Evolutionary conservation across 2,797 vertebrate species (phyloP).

Genomic region (Eupleurogrammus muticus): DNA sequence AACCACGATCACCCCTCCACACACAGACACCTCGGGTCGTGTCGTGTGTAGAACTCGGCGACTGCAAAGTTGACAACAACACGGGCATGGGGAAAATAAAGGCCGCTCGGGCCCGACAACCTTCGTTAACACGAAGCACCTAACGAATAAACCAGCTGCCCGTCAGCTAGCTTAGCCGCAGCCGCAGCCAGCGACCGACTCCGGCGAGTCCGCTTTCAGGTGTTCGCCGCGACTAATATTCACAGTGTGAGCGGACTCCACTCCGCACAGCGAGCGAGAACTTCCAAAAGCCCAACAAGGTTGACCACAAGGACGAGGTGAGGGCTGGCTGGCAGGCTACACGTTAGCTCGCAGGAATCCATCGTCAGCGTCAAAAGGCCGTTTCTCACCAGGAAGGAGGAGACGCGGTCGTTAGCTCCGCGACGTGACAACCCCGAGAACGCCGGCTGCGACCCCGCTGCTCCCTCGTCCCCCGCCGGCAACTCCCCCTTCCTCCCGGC

Average conservation of each 20-base stretch:
- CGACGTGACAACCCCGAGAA: constrained; percentile 1
- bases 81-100: constrained; percentile 31
- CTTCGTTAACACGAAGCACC: constrained; percentile 35
- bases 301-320: constrained; percentile 75
- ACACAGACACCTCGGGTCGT: too few species aligned
- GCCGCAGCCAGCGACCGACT: constrained; percentile 13
- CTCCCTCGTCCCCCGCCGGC: constrained; percentile 37
- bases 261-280: constrained; percentile 30
- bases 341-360: constrained; percentile 38
- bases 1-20: background rate
- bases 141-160: constrained; percentile 21
- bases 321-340: constrained; percentile 35
- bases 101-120: constrained; percentile 59
- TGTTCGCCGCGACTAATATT: background rate
- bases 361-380: constrained; percentile 42
- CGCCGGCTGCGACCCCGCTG: constrained; percentile 26
- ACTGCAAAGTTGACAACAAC: constrained; percentile 56
- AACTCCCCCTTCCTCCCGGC: constrained; percentile 51
- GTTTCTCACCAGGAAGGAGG: constrained; percentile 32
- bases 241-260: background rate
- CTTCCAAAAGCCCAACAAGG: constrained; percentile 65
- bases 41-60: constrained; percentile 1
- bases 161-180: constrained; percentile 37
- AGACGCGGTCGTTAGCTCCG: background rate
- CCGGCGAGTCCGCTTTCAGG: too few species aligned